A percentile compares a stretch with the other conserved stretches of the same genome.
Evolutionary conservation across 2,888 invertebrate species (phyloP).

Genomic region (Caenorhabditis afra): DNA sequence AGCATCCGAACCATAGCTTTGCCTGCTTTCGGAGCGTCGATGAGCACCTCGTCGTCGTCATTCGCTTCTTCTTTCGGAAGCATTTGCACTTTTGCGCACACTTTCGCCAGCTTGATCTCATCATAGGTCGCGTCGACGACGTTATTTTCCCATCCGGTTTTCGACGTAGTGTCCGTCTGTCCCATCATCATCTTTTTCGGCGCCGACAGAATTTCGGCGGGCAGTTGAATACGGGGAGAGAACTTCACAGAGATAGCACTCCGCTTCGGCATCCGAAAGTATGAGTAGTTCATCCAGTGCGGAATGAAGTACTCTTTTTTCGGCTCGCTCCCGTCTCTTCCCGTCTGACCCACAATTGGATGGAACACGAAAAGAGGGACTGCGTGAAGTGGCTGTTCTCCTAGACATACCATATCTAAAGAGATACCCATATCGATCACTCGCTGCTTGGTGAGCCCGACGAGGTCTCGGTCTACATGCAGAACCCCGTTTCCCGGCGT

Average conservation of each 20-base stretch:
- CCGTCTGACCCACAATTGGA: constrained; percentile 38
- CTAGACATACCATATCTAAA: constrained; percentile 85
- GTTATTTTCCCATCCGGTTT: neutral
- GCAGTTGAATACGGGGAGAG: constrained; percentile 76
- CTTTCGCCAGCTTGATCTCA: constrained; percentile 17
- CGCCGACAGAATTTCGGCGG: constrained; percentile 61
- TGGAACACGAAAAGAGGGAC: constrained; percentile 89
- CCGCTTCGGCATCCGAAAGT: constrained; percentile 66
- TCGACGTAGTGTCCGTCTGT: neutral
- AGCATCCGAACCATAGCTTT: constrained; percentile 7
- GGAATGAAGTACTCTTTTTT: constrained; percentile 78
- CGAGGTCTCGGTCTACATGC: constrained; percentile 96
- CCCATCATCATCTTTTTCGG: constrained; percentile 59
- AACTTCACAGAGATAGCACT: constrained; percentile 70
- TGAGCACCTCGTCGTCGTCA: constrained; percentile 20
- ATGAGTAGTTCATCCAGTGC: constrained; percentile 81
- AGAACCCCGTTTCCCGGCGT: constrained; percentile 99
- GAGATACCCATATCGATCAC: constrained; percentile 93
- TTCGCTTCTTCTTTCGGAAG: constrained; percentile 40
- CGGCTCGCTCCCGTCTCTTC: neutral
- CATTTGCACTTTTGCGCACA: constrained; percentile 28
- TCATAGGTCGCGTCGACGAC: constrained; percentile 26
- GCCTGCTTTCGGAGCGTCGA: constrained; percentile 20
- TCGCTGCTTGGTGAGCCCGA: constrained; percentile 97
- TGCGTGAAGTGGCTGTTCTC: constrained; percentile 97